phyloP scores from a whole-genome alignment of 2,888 invertebrate species.

The Eupeodes luniger region DNA sequence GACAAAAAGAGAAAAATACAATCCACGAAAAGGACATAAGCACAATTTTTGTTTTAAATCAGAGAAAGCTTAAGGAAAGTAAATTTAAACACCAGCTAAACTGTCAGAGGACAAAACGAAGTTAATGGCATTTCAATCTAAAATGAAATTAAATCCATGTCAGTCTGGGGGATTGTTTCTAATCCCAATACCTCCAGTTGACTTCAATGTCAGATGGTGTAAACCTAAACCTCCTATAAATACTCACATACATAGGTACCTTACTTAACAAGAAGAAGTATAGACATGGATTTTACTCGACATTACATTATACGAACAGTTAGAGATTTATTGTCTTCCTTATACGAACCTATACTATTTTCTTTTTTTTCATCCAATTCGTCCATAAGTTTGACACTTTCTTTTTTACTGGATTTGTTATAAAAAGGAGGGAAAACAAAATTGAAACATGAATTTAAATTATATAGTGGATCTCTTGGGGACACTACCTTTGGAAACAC shows the following conservation, averaged over 20 bases:
- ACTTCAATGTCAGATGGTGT: slow-evolving; percentile 34
- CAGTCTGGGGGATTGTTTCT: slow-evolving; percentile 47
- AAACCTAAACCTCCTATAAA: neutral
- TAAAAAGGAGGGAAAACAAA: neutral
- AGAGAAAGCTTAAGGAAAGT: neutral
- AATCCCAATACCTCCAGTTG: slow-evolving; percentile 42
- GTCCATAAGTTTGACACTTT: slow-evolving; percentile 42
- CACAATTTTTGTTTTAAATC: neutral
- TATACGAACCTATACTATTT: too few species aligned
- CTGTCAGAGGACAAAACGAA: slow-evolving; percentile 32
- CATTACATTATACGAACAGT: neutral
- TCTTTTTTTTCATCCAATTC: slow-evolving; percentile 16
- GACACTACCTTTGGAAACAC: neutral
- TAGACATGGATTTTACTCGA: neutral
- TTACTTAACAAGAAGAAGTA: neutral
- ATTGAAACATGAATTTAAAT: slow-evolving; percentile 22
- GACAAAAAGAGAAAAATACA: neutral
- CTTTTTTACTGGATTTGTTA: slow-evolving; percentile 3
- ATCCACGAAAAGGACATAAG: neutral
- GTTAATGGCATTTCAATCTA: slow-evolving; percentile 47
- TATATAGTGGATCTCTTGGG: slow-evolving; percentile 22
- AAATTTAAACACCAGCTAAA: slow-evolving; percentile 2
- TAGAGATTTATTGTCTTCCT: slow-evolving; percentile 25
- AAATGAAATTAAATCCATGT: slow-evolving; percentile 60
- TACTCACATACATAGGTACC: neutral